These are phyloP conservation scores for Lysandra coridon DNA, from an alignment of 2,888 invertebrate genomes.

Conservation along the genomic window DNA sequence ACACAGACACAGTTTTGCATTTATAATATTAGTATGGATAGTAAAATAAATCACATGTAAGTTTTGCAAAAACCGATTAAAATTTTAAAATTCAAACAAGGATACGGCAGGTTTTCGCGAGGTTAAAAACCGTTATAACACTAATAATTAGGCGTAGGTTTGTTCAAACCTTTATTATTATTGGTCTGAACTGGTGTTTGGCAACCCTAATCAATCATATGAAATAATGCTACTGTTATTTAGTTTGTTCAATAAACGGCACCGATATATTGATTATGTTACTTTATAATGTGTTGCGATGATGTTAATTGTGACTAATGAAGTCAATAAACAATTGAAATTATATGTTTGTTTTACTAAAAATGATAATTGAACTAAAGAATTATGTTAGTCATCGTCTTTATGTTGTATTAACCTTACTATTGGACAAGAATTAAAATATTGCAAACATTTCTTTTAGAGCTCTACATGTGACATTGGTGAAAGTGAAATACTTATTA, in stretches of 20 bases:
- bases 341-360: background rate
- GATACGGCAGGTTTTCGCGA: background rate
- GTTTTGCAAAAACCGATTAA: background rate
- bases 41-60: background rate
- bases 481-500: too few species aligned
- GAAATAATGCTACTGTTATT: background rate
- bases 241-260: background rate
- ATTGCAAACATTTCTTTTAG: too few species aligned
- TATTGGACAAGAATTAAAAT: too few species aligned
- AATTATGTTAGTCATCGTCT: too few species aligned
- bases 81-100: background rate
- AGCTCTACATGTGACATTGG: too few species aligned
- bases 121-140: background rate
- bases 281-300: background rate
- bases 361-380: background rate
- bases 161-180: too few species aligned
- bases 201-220: slow-evolving; percentile 6
- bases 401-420: too few species aligned
- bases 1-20: too few species aligned
- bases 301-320: background rate
- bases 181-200: background rate
- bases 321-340: background rate
- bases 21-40: too few species aligned
- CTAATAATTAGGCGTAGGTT: too few species aligned
- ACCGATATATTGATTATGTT: background rate